Evolutionary conservation across 2,888 invertebrate genomes (phyloP).

Genomic region (Lasioglossum leucozonium): DNA sequence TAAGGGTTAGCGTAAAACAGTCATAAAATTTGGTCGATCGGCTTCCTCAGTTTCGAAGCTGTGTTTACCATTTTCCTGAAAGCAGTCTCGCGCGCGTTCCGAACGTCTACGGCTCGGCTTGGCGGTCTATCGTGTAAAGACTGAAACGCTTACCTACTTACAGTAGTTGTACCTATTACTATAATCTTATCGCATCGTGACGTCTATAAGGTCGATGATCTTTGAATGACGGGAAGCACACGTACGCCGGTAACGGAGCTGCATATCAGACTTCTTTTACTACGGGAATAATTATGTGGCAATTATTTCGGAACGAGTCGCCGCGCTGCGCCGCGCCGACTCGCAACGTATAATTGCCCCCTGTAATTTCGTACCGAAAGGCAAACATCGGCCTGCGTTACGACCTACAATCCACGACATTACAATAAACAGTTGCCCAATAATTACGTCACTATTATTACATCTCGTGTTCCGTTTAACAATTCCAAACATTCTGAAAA

Average conservation of each 20-base stretch:
- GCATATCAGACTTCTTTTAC: slow-evolving; percentile 37
- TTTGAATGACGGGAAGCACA: slow-evolving; percentile 58
- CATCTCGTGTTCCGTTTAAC: neutral
- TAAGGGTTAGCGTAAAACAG: neutral
- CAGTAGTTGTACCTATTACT: slow-evolving; percentile 62
- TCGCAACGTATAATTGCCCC: slow-evolving; percentile 26
- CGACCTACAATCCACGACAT: slow-evolving; percentile 7
- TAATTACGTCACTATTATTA: neutral
- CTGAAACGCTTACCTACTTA: slow-evolving; percentile 60
- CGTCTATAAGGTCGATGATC: slow-evolving; percentile 66
- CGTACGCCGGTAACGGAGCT: slow-evolving; percentile 17
- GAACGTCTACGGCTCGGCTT: neutral
- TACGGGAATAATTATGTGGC: slow-evolving; percentile 32
- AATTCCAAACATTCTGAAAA: neutral
- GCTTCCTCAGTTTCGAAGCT: neutral
- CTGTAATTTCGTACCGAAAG: neutral
- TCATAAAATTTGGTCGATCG: neutral
- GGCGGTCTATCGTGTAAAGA: slow-evolving; percentile 43
- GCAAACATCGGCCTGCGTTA: neutral
- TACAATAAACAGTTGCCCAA: neutral
- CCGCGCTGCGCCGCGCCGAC: neutral
- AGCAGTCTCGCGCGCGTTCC: slow-evolving; percentile 3
- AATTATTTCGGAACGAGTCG: slow-evolving; percentile 37
- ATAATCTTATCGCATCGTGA: slow-evolving; percentile 64
- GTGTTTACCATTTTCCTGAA: slow-evolving; percentile 21